Evolutionary conservation across 2,888 invertebrate species (phyloP).

Genomic region (Eretmocerus hayati): DNA sequence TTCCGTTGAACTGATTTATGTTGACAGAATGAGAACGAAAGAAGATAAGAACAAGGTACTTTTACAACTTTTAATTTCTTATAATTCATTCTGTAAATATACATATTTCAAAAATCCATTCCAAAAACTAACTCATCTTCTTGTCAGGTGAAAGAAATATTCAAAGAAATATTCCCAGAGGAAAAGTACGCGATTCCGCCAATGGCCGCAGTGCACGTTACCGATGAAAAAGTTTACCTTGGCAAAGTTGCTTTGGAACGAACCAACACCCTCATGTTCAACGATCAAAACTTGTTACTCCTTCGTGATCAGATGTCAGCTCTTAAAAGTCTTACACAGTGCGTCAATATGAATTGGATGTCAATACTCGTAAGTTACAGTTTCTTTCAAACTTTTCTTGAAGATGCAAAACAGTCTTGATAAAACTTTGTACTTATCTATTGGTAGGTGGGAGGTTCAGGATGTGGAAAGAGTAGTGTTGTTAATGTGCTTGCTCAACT

Average conservation of each 20-base stretch:
- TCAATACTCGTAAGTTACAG: conserved; percentile 65
- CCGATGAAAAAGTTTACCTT: conserved; percentile 53
- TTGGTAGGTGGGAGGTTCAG: conserved; percentile 62
- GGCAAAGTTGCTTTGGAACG: conserved; percentile 58
- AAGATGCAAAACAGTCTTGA: not conserved
- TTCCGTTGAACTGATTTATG: conserved; percentile 74
- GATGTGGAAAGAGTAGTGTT: conserved; percentile 73
- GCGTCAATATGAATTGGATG: conserved; percentile 89
- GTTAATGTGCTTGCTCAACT: conserved; percentile 71
- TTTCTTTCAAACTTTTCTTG: not conserved
- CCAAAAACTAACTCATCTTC: not conserved
- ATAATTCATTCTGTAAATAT: not conserved
- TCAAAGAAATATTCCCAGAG: conserved; percentile 46
- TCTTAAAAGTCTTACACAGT: conserved; percentile 75
- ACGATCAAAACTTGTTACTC: conserved; percentile 47
- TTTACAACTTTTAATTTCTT: too few species aligned
- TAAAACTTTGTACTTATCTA: conserved; percentile 1
- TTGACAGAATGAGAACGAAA: conserved; percentile 75
- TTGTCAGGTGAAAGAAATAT: conserved; percentile 42
- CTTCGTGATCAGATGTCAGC: conserved; percentile 55
- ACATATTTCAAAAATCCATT: conserved; percentile 4
- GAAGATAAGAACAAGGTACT: conserved; percentile 68
- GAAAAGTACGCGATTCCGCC: conserved; percentile 48
- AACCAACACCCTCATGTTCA: conserved; percentile 42
- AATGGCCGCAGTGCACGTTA: conserved; percentile 55